Evolutionary conservation across 2,888 invertebrate genomes (phyloP), one percentile per base, ranked within the genome.

Genomic region (Strigamia transsilvanica): DNA sequence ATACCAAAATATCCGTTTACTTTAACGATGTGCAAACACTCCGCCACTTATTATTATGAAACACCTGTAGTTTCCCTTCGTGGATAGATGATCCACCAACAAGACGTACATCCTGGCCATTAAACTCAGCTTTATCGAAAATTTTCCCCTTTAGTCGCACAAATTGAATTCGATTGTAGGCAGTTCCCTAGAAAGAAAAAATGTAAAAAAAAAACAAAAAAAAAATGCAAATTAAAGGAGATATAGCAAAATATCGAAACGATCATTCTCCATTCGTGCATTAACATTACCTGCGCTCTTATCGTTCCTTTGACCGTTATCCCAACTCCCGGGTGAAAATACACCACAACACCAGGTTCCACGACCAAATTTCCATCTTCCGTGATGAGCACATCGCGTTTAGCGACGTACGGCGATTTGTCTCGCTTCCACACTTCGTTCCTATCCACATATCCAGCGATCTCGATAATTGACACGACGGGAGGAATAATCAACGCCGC

Each of bases 71-170:
- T 85, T 98, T 91, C 13, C 99, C 99, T 84, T 94, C 93, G 84
- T 95, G 89, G 51, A 97, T 95, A 9, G 94, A 93, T 27, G 97
- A 95, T 0, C 99, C 99, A 88, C 99, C 98, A 1, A 98, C 96
- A 80, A 99, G 90, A 9, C 99, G 92, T 83, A 97, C 91, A 84
- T 91, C 90, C 79, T 85, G 86, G 9, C 86, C 84, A 46, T 21
- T 32, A 42, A 32, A 27, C 13, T 81, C 21, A 12, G 34, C 5
- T 27, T 34, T 61, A 12, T 34, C 23, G n/a, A n/a, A 23, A 34
- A n/a, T n/a, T 38, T 66, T 61, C n/a, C 27, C 81, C 66, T 61
- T 66, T 34, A 10, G 10, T 9, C 46, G 21, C 18, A 34, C 32
- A 21, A 81, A 42, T 34, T 61, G 61, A 61, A 81, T 81, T n/a